Evolutionary conservation across 2,888 invertebrate species (phyloP), one percentile per base, ranked within the genome.

Genomic region (Eremobia ochroleuca): DNA sequence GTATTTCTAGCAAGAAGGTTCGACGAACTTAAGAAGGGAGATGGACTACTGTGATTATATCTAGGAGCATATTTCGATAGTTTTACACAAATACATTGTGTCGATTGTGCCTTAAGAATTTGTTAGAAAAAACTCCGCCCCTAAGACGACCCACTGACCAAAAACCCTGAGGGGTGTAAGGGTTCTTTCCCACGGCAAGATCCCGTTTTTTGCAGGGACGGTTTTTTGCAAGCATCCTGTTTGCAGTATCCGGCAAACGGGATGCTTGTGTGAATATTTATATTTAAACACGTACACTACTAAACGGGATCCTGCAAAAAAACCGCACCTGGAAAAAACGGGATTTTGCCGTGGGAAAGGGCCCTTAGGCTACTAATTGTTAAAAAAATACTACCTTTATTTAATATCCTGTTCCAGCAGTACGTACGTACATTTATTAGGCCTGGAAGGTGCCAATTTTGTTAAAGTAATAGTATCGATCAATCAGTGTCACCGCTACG

Each of bases 11-110:
- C 5, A 28, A 13, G 28, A 13, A 31, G 15, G 15, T 58, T 37
- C 15, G n/a, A 31, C 15, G n/a, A 40, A 46, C 37, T 21, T n/a
- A 15, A 25, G 21, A 21, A 46, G 28, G 25, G 55, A 34, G 61
- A 80, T 74, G 15, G 5, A 34, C n/a, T 64, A 21, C 25, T 18
- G 31, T 66, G 18, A 61, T 49, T 66, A 37, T 40, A 37, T 46
- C 21, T 71, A 58, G 11, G 31, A 46, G 21, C 62, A 72, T 64
- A 73, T 31, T 73, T 46, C n/a, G 37, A 58, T 49, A 65, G 58
- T 81, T 73, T 65, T 81, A 66, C 66, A 78, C 34, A 73, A 65
- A 49, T 28, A 31, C 25, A 11, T n/a, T n/a, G n/a, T n/a, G n/a
- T 49, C 8, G 49, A 49, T 65, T 69, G 21, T 65, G 49, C 25